Conservation (phyloP, 2,797 vertebrate species). For the Girardinus metallicus region DNA sequence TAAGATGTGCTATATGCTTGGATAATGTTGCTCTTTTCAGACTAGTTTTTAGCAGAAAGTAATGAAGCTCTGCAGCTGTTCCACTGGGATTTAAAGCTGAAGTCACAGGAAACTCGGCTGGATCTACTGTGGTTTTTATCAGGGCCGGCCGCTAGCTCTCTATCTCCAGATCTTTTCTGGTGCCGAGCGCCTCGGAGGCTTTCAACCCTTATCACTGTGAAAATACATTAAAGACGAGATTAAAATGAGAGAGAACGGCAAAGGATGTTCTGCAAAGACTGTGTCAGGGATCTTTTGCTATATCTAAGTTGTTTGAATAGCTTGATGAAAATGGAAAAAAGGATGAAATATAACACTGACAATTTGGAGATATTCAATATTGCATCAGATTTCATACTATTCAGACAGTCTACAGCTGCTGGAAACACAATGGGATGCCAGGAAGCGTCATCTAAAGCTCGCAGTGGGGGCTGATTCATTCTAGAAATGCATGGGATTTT, state of each 20-base stretch:
- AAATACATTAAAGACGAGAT: conserved; percentile 77
- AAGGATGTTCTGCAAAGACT: conserved; percentile 54
- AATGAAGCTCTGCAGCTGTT: conserved; percentile 37
- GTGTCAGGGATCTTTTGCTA: conserved; percentile 55
- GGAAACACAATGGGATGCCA: background rate
- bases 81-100: conserved; percentile 20
- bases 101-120: conserved; percentile 45
- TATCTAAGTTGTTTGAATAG: conserved; percentile 22
- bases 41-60: conserved; percentile 33
- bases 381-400: background rate
- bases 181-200: conserved; percentile 55
- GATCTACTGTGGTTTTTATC: conserved; percentile 59
- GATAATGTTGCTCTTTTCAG: conserved; percentile 10
- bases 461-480: background rate
- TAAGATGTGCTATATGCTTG: conserved; percentile 4
- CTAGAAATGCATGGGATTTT: background rate
- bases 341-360: conserved; percentile 6
- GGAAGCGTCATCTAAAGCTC: background rate
- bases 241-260: conserved; percentile 67
- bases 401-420: background rate
- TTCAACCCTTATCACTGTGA: conserved; percentile 69
- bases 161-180: conserved; percentile 65
- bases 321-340: conserved; percentile 20
- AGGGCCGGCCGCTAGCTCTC: conserved; percentile 41
- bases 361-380: background rate